Percentiles rank a stretch among this genome's conserved stretches.
Evolutionary conservation across 2,113 vertebrate species (phyloP).

Genomic region (Stegostoma tigrinum): DNA sequence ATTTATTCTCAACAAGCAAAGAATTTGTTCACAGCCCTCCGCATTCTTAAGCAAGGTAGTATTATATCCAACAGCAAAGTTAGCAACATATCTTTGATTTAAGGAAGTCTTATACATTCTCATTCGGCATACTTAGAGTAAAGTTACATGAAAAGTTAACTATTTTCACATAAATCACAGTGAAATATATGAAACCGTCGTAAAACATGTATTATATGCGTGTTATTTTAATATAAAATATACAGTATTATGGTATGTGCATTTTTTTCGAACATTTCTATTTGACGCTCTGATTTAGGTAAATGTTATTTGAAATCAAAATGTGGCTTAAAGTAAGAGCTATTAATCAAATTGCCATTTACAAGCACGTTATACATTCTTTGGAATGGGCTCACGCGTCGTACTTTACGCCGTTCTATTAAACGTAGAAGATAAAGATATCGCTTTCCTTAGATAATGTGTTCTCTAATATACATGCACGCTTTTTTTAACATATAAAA

Average conservation of each 20-base stretch:
- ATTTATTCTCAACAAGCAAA: slow-evolving; percentile 39
- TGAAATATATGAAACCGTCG: neutral
- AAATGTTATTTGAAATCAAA: neutral
- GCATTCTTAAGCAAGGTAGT: neutral
- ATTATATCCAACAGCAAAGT: neutral
- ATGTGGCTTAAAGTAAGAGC: neutral
- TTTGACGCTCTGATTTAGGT: neutral
- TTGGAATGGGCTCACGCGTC: neutral
- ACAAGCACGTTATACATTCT: too few species aligned
- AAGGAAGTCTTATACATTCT: neutral
- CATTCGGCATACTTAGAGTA: neutral
- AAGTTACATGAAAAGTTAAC: neutral
- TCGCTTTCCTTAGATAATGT: neutral
- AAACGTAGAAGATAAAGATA: neutral
- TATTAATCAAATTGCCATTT: neutral
- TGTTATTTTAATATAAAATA: neutral
- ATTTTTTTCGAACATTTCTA: neutral
- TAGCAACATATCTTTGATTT: neutral
- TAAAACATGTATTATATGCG: neutral
- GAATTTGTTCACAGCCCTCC: slow-evolving; percentile 1
- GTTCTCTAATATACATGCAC: neutral
- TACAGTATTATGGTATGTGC: neutral
- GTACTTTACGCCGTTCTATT: neutral
- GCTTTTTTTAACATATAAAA: neutral
- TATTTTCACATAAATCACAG: neutral